A percentile compares a stretch with the other conserved stretches of the same genome.
Evolutionary conservation across 1,140 invertebrate species (phyloP).

Genomic region (Bombus affinis): DNA sequence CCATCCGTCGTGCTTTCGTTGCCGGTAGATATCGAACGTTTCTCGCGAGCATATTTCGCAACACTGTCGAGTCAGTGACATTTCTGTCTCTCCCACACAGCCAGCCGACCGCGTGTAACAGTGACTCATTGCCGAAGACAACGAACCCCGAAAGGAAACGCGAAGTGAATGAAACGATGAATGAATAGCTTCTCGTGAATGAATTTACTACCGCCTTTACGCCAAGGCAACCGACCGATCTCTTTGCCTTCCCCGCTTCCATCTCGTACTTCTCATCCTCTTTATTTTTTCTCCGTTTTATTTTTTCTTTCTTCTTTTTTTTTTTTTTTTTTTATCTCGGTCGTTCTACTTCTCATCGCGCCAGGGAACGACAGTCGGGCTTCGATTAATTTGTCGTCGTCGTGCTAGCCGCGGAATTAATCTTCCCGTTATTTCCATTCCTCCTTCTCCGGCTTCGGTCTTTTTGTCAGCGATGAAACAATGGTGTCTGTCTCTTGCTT

Average conservation of each 20-base stretch:
- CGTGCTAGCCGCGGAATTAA: slow-evolving; percentile 37
- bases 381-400: slow-evolving; percentile 50
- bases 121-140: slow-evolving; percentile 70
- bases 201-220: slow-evolving; percentile 64
- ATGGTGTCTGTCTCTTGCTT: background rate
- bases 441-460: too few relatives aligned
- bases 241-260: background rate
- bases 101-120: slow-evolving; percentile 29
- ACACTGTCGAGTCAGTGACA: slow-evolving; percentile 59
- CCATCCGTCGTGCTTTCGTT: background rate
- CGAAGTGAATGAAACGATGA: slow-evolving; percentile 68
- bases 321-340: background rate
- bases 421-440: slow-evolving; percentile 31
- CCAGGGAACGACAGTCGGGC: background rate
- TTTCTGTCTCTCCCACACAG: slow-evolving; percentile 58
- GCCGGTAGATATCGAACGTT: background rate
- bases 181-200: slow-evolving; percentile 66
- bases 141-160: slow-evolving; percentile 72
- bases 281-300: background rate
- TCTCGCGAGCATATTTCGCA: slow-evolving; percentile 42
- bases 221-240: slow-evolving; percentile 28
- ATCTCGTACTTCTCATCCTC: background rate
- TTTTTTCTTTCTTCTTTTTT: background rate
- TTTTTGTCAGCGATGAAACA: background rate
- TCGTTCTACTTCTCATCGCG: slow-evolving; percentile 33